These are phyloP conservation scores for Leptoteleia sp. DNA, from an alignment of 1,140 invertebrate species.

Conservation along the genomic window DNA sequence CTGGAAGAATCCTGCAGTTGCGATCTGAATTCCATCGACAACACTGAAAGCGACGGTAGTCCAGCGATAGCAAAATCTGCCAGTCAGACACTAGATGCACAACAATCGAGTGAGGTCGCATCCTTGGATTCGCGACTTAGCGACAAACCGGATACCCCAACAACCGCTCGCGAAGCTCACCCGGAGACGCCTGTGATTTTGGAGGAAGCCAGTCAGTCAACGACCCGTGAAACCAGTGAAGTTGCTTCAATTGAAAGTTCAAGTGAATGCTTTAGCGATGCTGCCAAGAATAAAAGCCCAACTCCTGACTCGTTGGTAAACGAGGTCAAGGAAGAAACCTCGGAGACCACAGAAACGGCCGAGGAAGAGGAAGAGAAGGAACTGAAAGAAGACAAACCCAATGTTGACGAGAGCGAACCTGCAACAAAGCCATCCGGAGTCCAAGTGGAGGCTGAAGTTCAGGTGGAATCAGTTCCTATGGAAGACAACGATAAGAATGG, in stretches of 20 bases:
- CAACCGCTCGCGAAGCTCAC: conserved; percentile 68
- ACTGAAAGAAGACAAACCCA: conserved; percentile 25
- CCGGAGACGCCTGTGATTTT: conserved; percentile 73
- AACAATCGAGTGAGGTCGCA: conserved; percentile 81
- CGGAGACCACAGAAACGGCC: conserved; percentile 79
- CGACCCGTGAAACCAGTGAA: conserved; percentile 75
- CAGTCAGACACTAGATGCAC: conserved; percentile 73
- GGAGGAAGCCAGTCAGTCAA: conserved; percentile 72
- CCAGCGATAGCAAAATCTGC: conserved; percentile 80
- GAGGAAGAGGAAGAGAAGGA: conserved; percentile 74
- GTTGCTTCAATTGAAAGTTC: conserved; percentile 75
- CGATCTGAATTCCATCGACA: conserved; percentile 82
- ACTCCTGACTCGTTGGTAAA: conserved; percentile 70
- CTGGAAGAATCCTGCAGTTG: conserved; percentile 82
- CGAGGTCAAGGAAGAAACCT: conserved; percentile 68
- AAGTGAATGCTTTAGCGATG: conserved; percentile 81
- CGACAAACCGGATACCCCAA: conserved; percentile 74
- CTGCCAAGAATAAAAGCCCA: conserved; percentile 73
- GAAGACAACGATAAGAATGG: conserved; percentile 37
- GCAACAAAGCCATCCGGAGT: neutral
- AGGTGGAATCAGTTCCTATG: neutral
- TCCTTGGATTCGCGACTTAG: conserved; percentile 82
- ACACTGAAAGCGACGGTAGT: conserved; percentile 82
- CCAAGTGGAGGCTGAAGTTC: conserved; percentile 17
- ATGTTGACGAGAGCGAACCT: conserved; percentile 19